These are phyloP conservation scores for Aphelocoma californica DNA, from an alignment of 2,797 vertebrate genomes.

Conservation along the genomic window DNA sequence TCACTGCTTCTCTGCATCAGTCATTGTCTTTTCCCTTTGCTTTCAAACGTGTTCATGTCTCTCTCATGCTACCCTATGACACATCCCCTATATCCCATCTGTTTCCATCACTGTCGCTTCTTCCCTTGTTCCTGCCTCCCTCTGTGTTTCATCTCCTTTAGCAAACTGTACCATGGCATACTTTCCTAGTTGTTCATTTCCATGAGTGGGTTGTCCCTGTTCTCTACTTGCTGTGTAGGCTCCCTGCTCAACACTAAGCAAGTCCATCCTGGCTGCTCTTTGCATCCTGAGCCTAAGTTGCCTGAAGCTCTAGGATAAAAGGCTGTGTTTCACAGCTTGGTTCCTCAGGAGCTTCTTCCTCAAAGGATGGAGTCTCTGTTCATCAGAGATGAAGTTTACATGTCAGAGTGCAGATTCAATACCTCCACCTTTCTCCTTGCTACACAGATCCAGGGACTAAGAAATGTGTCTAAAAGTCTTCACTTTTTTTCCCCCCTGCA, in stretches of 20 bases:
- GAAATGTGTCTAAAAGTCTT: background rate
- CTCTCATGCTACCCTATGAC: background rate
- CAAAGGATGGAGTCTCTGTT: background rate
- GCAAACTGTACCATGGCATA: background rate
- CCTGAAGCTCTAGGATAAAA: background rate
- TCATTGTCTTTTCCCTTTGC: background rate
- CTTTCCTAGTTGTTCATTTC: background rate
- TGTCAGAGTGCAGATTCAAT: background rate
- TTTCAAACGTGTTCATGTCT: background rate
- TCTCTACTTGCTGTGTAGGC: background rate
- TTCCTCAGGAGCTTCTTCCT: background rate
- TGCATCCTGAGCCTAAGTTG: background rate
- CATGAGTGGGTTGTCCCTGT: background rate
- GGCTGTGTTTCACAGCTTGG: background rate
- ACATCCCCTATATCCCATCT: background rate
- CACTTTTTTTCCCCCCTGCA: background rate
- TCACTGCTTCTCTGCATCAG: background rate
- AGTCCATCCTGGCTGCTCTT: background rate
- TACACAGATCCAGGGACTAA: background rate
- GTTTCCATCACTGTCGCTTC: background rate
- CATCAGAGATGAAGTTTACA: background rate
- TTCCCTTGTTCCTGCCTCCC: background rate
- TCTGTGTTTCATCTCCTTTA: background rate
- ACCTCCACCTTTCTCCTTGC: background rate
- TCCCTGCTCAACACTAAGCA: background rate